phyloP scores from a whole-genome alignment of 1,140 invertebrate genomes.

The Harpegnathos saltator region DNA sequence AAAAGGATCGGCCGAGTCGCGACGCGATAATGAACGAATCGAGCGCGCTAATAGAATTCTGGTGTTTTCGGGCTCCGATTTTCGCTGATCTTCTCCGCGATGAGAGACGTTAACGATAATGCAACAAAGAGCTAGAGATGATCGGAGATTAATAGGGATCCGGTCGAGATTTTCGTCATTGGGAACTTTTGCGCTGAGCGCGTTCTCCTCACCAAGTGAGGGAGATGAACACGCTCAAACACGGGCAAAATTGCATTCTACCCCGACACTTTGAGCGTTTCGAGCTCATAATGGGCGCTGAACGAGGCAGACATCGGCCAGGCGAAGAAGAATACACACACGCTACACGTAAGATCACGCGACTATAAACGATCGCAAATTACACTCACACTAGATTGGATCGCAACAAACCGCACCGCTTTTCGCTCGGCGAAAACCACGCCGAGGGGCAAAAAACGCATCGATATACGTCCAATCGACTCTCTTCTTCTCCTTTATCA shows the following conservation, averaged over 20 bases:
- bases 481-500: conserved; percentile 62
- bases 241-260: too few relatives aligned
- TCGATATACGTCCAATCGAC: conserved; percentile 48
- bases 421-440: conserved; percentile 4
- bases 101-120: too few relatives aligned
- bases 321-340: background rate
- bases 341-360: background rate
- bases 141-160: too few relatives aligned
- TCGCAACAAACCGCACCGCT: background rate
- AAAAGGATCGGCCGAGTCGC: too few relatives aligned
- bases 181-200: too few relatives aligned
- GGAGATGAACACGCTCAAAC: background rate
- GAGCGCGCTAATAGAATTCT: too few relatives aligned
- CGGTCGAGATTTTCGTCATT: too few relatives aligned
- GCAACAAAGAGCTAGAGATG: too few relatives aligned
- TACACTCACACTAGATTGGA: background rate
- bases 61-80: too few relatives aligned
- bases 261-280: background rate
- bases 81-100: too few relatives aligned
- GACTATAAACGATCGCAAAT: conserved; percentile 16
- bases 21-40: too few relatives aligned
- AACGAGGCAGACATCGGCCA: background rate
- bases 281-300: background rate
- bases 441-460: conserved; percentile 22
- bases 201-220: too few relatives aligned